Evolutionary conservation across 2,113 vertebrate genomes (phyloP).

Genomic region (Ploceus nigricollis): DNA sequence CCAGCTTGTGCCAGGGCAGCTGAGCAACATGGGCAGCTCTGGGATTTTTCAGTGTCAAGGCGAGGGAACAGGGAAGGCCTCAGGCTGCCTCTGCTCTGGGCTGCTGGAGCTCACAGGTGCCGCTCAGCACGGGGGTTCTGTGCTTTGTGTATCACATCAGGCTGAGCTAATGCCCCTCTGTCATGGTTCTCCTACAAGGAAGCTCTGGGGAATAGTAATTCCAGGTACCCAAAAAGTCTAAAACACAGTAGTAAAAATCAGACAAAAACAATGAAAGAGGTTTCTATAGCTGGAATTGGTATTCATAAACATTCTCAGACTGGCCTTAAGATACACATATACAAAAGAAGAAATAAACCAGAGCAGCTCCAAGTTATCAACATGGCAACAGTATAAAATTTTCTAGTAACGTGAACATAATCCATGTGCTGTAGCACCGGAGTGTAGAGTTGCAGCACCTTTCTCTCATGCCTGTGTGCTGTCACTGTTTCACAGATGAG

Average conservation of each 20-base stretch:
- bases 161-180: neutral
- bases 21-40: neutral
- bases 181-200: neutral
- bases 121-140: accelerated
- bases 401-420: neutral
- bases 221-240: neutral
- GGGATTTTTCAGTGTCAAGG: neutral
- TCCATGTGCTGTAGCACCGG: neutral
- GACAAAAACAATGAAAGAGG: neutral
- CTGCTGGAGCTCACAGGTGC: neutral
- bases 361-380: neutral
- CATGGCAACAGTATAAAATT: neutral
- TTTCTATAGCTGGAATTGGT: neutral
- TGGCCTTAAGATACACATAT: neutral
- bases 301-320: neutral
- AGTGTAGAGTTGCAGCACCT: neutral
- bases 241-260: neutral
- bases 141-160: neutral
- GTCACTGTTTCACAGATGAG: neutral
- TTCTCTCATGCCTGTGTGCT: neutral
- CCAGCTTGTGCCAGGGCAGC: neutral
- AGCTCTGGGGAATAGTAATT: neutral
- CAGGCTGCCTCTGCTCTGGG: neutral
- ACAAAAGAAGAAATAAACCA: constrained; percentile 14
- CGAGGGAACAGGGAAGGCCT: accelerated